Evolutionary conservation across 2,797 vertebrate species (phyloP), one percentile per base, ranked within the genome.

Genomic region (Centropyge bicolor): DNA sequence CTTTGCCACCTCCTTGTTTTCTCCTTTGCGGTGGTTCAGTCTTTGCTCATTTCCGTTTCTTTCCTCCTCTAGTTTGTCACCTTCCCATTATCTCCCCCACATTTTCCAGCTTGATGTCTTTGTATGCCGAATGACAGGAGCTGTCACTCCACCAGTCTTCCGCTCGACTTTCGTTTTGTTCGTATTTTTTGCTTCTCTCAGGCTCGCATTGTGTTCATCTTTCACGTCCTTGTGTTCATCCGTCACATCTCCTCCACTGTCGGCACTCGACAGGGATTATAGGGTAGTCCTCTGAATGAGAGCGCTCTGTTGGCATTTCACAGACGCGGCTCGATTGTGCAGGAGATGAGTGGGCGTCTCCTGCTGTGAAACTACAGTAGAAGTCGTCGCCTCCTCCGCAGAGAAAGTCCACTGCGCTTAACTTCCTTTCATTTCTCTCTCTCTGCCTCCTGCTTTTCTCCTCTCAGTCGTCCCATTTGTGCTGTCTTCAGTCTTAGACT

Each of bases 311-410:
- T 76, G 74, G 72, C 80, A 60, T 83, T 87, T 88, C 70, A 72
- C 84, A 77, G 76, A 67, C 83, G 45, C 86, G 85, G 85, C 77
- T 85, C 70, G 86, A 89, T 80, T 62, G 74, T 81, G 78, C 82
- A 75, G 84, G 82, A 87, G 80, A 85, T 84, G 87, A 91, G 92
- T 90, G 82, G 89, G 89, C 31, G 65, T 84, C 81, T 86, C 81
- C 88, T 78, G 80, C 89, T 89, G 89, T 70, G 80, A 80, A 72
- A 72, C 71, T 67, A 55, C 85, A 72, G 74, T 35, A 22, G 61
- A 77, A 76, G 66, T 56, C 36, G 17, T 67, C 40, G 7, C 86
- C 65, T 88, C 85, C 87, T 76, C 72, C 78, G 31, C 82, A 64
- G 62, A 48, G 5, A 64, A 74, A 59, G 46, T 70, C 54, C 31